Conservation (phyloP, 64 coral and sea anemone genomes). For the Pocillopora damicornis region DNA sequence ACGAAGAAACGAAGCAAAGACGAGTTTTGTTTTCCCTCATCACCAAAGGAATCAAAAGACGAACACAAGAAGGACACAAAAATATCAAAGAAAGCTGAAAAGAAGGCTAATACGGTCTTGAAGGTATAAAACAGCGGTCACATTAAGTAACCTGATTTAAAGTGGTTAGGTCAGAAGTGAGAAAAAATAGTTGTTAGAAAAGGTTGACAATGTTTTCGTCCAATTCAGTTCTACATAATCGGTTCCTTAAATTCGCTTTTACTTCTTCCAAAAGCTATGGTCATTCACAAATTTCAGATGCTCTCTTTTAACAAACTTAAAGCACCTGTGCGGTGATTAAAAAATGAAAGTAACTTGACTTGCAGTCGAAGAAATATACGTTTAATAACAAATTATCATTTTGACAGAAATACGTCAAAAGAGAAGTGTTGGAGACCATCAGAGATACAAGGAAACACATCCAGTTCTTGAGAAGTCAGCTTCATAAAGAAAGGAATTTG, state of each 20-base stretch:
- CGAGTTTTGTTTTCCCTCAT: constrained; percentile 13
- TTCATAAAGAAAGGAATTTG: background rate
- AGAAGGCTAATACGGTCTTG: background rate
- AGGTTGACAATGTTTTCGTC: too few species aligned
- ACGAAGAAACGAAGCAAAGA: background rate
- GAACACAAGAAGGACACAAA: background rate
- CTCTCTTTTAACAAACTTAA: too few species aligned
- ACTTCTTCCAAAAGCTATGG: too few species aligned
- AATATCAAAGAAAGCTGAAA: background rate
- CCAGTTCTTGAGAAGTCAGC: constrained; percentile 30
- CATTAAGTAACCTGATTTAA: too few species aligned
- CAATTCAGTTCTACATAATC: too few species aligned
- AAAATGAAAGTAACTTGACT: too few species aligned
- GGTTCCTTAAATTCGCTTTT: too few species aligned
- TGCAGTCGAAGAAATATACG: too few species aligned
- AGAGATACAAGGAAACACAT: constrained; percentile 24
- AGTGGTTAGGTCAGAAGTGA: too few species aligned
- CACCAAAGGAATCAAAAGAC: background rate
- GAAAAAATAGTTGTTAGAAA: too few species aligned
- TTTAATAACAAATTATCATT: background rate
- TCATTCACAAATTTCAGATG: too few species aligned
- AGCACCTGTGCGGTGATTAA: background rate
- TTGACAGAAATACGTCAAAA: constrained; percentile 8
- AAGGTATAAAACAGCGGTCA: background rate
- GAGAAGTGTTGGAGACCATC: constrained; percentile 17